Conservation (phyloP, 2,797 vertebrate species). For the Thunnus albacares region DNA sequence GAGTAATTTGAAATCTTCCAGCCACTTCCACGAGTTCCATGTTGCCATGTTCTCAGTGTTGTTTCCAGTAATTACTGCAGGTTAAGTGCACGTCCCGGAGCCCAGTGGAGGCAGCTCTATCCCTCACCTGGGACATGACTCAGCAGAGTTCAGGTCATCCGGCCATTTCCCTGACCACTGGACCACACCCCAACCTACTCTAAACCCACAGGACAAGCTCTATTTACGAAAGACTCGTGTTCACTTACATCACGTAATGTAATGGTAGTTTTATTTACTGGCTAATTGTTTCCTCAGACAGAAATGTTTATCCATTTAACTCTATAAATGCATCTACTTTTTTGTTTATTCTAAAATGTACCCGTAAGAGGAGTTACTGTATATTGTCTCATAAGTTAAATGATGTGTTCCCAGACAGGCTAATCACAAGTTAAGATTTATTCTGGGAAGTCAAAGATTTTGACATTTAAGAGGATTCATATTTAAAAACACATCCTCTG, state of each 20-base stretch:
- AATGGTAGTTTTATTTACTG: conserved; percentile 79
- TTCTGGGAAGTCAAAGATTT: not conserved
- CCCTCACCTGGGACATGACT: conserved; percentile 86
- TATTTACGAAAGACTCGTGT: conserved; percentile 67
- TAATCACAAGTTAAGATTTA: not conserved
- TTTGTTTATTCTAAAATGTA: not conserved
- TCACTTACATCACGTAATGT: conserved; percentile 81
- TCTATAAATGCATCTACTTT: conserved; percentile 9
- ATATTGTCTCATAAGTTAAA: not conserved
- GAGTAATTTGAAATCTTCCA: conserved; percentile 80
- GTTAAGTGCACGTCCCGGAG: conserved; percentile 85
- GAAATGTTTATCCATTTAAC: conserved; percentile 35
- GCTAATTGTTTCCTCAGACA: conserved; percentile 45
- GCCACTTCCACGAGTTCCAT: conserved; percentile 79
- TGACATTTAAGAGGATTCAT: not conserved
- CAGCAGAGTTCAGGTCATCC: conserved; percentile 83
- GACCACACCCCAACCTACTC: conserved; percentile 83
- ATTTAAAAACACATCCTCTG: not conserved
- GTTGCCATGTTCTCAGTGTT: conserved; percentile 82
- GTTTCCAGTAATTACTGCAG: conserved; percentile 87
- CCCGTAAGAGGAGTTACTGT: not conserved
- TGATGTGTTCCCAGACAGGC: not conserved
- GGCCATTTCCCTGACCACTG: conserved; percentile 84
- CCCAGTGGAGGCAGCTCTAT: conserved; percentile 81
- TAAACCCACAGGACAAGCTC: conserved; percentile 82